Base-by-base conservation (phyloP, 2,113 vertebrate genomes). In the Pterocles burchelli region DNA sequence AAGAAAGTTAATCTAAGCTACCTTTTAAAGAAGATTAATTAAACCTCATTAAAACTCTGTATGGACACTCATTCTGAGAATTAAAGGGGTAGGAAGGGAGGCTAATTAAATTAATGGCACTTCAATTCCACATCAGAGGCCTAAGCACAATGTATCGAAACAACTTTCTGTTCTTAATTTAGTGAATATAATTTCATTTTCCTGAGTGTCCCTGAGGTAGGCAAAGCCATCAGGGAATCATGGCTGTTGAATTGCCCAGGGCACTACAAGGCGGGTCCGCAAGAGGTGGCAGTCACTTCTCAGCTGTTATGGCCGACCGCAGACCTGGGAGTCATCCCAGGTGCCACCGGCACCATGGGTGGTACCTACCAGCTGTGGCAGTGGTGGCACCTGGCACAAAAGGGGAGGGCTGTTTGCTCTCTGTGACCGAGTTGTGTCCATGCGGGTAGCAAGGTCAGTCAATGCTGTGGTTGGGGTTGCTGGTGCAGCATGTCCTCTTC, bases 21-120 rank as follows among this genome's bases (percentile, higher is more conserved):
- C 66, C 45, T 92, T 93, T 78, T 52, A 88, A 90, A 58, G 58
- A 79, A 90, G 79, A 88, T 87, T 85, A 95, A 84, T 92, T 93
- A 89, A 93, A 55, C 61, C 43, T 87, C 68, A 65, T 93, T 91
- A 89, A 62, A 93, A 81, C 66, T 82, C 85, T 85, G 33, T 94
- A 66, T 71, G 88, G 81, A 78, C 65, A 62, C 41, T 77, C n/a
- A 71, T 89, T 93, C 55, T 91, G n/a, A 91, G 46, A 85, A 93
- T 85, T 89, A 93, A 89, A 94, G 73, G 48, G 38, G 9, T 59
- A 43, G 54, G 65, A 91, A 74, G 11, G 46, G n/a, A 84, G 38
- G 28, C 1, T 7, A 71, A 67, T 90, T 84, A 55, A 73, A 93
- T 78, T 88, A 85, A 75, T 45, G 59, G 26, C 17, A n/a, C 70